Evolutionary conservation across 2,888 invertebrate species (phyloP), one percentile per base, ranked within the genome.

Genomic region (Opisthograptis luteolata): DNA sequence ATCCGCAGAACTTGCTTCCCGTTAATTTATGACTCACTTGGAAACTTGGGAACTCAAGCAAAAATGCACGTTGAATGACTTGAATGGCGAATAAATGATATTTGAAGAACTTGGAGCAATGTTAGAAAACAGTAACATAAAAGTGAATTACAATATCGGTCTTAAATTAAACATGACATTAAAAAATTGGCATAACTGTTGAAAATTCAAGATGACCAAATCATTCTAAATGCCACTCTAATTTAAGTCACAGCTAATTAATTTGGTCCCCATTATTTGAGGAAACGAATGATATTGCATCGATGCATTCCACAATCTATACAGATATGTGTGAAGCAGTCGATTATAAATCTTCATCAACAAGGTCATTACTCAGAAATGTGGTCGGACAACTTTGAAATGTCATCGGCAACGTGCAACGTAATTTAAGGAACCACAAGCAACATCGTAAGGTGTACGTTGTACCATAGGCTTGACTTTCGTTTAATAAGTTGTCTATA

Each of bases 21-120:
- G 67, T 65, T 73, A 68, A 40, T 30, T 39, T 47, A 43, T 70
- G 68, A 73, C 50, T 69, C 68, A 69, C 43, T 13, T 37, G 14
- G 10, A 35, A 15, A 17, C 37, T 37, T 35, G 24, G 24, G 30
- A 40, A 39, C 44, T 30, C 9, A 4, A 48, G 44, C 25, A 48
- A 47, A 34, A 41, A 34, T 14, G 31, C 27, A n/a, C 24, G 34
- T 24, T 12, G n/a, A n/a, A n/a, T n/a, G n/a, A n/a, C n/a, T 22
- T 25, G 5, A 13, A 9, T 35, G n/a, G n/a, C n/a, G n/a, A n/a
- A n/a, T n/a, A n/a, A n/a, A n/a, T n/a, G n/a, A n/a, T n/a, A n/a
- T n/a, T n/a, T n/a, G n/a, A n/a, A n/a, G n/a, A n/a, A n/a, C n/a
- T n/a, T n/a, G n/a, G n/a, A n/a, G n/a, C n/a, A n/a, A n/a, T n/a